These are phyloP conservation scores for Sebastes hubbsi DNA, from an alignment of 2,797 vertebrate genomes.

Conservation along the genomic window DNA sequence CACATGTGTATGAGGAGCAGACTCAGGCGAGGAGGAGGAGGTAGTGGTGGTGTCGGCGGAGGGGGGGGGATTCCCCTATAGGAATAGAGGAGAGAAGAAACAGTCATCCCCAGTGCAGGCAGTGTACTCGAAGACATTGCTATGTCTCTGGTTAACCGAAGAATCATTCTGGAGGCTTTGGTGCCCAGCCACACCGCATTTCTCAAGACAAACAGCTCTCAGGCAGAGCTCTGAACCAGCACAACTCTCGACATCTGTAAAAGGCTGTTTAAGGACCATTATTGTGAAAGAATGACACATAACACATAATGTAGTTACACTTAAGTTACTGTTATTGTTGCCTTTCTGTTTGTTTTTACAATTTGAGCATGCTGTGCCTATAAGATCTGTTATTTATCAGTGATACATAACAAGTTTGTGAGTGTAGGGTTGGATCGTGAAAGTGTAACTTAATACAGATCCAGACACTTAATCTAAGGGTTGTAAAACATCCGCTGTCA, in stretches of 20 bases:
- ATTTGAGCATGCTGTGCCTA: not conserved
- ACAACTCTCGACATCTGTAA: slow-evolving; percentile 36
- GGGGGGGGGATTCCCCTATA: slow-evolving; percentile 59
- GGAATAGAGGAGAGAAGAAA: slow-evolving; percentile 58
- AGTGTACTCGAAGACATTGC: slow-evolving; percentile 62
- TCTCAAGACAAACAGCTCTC: slow-evolving; percentile 73
- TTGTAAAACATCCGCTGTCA: slow-evolving; percentile 5
- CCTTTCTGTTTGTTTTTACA: slow-evolving; percentile 18
- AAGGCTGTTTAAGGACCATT: slow-evolving; percentile 29
- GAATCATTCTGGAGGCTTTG: slow-evolving; percentile 70
- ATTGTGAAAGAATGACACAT: slow-evolving; percentile 44
- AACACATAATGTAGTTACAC: slow-evolving; percentile 21
- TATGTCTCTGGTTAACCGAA: slow-evolving; percentile 75
- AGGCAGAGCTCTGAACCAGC: slow-evolving; percentile 40
- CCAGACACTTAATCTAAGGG: not conserved
- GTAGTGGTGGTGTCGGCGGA: slow-evolving; percentile 12
- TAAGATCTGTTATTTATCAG: slow-evolving; percentile 4
- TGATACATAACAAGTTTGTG: not conserved
- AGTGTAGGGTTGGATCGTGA: not conserved
- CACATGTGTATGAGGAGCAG: slow-evolving; percentile 74
- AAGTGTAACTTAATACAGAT: not conserved
- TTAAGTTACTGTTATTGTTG: slow-evolving; percentile 20
- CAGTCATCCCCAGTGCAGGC: slow-evolving; percentile 60
- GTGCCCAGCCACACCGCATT: slow-evolving; percentile 68
- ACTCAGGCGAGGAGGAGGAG: slow-evolving; percentile 43